A percentile compares a stretch with the other conserved stretches of the same genome.
phyloP scores from a whole-genome alignment of 2,113 vertebrate species.

The Microtus ochrogaster region DNA sequence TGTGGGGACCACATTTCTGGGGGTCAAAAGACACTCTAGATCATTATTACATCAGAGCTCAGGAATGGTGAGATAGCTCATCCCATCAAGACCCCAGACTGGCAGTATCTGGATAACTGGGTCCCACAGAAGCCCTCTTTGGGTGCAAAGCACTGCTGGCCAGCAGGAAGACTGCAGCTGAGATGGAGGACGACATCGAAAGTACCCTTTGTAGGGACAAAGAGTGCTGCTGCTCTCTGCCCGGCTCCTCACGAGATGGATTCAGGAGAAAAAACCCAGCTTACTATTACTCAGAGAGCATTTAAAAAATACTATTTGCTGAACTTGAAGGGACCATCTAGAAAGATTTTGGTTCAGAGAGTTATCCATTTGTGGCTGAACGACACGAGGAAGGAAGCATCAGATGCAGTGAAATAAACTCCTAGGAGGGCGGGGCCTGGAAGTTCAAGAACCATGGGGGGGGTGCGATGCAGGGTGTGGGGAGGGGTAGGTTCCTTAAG shows the following conservation, averaged over 20 bases:
- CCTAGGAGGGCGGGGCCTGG: neutral
- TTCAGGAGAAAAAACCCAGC: neutral
- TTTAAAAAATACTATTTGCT: neutral
- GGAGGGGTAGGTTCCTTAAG: neutral
- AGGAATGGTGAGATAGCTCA: neutral
- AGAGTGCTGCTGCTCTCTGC: neutral
- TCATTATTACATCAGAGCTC: neutral
- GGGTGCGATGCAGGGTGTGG: too few species aligned
- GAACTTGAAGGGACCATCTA: conserved; percentile 41
- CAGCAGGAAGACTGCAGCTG: neutral
- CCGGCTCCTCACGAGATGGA: neutral
- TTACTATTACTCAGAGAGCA: neutral
- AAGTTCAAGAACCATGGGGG: neutral
- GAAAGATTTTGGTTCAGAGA: conserved; percentile 66
- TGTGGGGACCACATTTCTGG: neutral
- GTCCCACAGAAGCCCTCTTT: neutral
- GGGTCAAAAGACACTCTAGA: neutral
- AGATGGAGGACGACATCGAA: neutral
- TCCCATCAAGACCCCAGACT: neutral
- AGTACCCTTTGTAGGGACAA: neutral
- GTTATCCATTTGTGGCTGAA: conserved; percentile 10
- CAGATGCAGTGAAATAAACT: neutral
- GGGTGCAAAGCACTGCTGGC: neutral
- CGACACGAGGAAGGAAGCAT: neutral
- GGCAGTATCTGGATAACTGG: neutral